Evolutionary conservation across 2,888 invertebrate genomes (phyloP).

Genomic region (Micoletzkya japonica): DNA sequence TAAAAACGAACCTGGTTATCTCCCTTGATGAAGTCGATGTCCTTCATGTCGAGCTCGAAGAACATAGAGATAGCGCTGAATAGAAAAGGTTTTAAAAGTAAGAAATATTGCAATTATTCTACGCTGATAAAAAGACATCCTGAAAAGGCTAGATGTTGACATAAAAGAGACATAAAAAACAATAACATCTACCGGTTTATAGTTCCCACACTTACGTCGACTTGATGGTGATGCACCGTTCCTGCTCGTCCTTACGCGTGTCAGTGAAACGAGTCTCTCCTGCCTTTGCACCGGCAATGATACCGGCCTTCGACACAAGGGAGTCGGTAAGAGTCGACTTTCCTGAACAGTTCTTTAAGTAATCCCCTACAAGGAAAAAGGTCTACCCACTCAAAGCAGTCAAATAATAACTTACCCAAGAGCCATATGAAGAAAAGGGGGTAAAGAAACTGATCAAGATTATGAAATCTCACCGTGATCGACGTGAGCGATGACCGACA

Average conservation of each 20-base stretch:
- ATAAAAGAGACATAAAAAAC: neutral
- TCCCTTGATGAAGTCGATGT: conserved; percentile 85
- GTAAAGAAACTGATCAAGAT: neutral
- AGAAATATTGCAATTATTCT: neutral
- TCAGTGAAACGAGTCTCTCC: conserved; percentile 99
- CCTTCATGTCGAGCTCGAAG: conserved; percentile 93
- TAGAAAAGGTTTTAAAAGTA: neutral
- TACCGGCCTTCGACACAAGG: conserved; percentile 98
- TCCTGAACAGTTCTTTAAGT: conserved; percentile 69
- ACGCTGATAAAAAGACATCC: neutral
- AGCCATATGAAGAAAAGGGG: neutral
- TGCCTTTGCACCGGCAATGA: conserved; percentile 96
- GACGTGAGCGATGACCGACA: conserved; percentile 99
- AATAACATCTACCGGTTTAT: no score
- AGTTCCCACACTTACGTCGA: conserved; percentile 93
- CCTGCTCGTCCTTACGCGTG: conserved; percentile 99
- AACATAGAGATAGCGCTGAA: conserved; percentile 96
- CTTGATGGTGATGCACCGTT: conserved; percentile 99
- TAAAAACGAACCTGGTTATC: conserved; percentile 47
- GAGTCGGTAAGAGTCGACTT: conserved; percentile 92
- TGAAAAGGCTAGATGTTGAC: neutral
- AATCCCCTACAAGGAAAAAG: conserved; percentile 71
- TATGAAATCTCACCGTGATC: conserved; percentile 80
- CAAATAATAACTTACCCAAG: neutral
- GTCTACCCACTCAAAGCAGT: neutral